Base-by-base conservation (phyloP, 2,888 invertebrate species). In the Leucophenga maculata region DNA sequence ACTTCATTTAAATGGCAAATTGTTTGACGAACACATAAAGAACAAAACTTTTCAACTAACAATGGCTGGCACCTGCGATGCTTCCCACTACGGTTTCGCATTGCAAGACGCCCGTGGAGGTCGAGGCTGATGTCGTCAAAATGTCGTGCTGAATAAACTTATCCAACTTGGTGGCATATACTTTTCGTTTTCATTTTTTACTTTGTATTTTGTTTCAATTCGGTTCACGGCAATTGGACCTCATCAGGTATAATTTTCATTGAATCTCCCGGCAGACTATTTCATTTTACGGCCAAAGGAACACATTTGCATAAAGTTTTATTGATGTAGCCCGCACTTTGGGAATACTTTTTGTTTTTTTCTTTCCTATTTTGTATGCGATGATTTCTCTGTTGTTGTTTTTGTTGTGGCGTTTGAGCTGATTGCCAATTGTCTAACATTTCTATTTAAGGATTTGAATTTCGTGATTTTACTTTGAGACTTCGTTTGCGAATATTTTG, bases 271-370 rank as follows among this genome's bases (percentile, higher is more conserved):
- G 77, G 79, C 59, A 68, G 81, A 83, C 83, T 78, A 83, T 83
- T 82, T 82, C 83, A 83, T 81, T 83, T 82, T 81, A 83, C 79
- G 83, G 82, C 81, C 78, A 81, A 79, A 81, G 83, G 80, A 78
- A 78, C 83, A 73, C 81, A 81, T 81, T 81, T 81, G 83, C 81
- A 81, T 81, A 81, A 81, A 81, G 80, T 82, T 82, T 82, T 82
- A 82, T 83, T 80, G 83, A 80, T 78, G 80, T 81, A 83, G 82
- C 83, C 83, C 83, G 82, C 80, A 80, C 80, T 80, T 80, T 78
- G 80, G 80, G 78, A 80, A 75, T 80, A 78, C 80, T 22, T 48
- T 14, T 39, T 39, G 13, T 18, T 46, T 64, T 64, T 48, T 16
- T 48, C 13, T 48, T 4, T 16, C 11, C 48, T n/a, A 16, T n/a